These are phyloP conservation scores for Bucco capensis DNA, from an alignment of 2,113 vertebrate genomes.

Conservation along the genomic window DNA sequence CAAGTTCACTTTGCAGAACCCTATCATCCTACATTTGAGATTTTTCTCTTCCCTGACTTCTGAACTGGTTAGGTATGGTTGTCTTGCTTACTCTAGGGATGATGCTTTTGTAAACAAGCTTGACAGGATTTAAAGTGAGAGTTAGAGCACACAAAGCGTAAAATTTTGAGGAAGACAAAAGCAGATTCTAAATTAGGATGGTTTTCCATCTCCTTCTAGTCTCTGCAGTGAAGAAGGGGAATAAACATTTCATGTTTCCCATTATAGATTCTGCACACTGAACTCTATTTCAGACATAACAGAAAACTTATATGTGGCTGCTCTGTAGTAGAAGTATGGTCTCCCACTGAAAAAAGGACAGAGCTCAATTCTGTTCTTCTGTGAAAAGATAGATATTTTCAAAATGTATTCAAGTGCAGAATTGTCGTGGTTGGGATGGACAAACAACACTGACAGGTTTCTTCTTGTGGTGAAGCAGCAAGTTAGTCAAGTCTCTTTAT, in stretches of 20 bases:
- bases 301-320: not conserved
- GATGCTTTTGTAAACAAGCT: not conserved
- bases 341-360: not conserved
- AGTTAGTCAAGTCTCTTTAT: too few relatives aligned
- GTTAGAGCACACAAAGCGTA: not conserved
- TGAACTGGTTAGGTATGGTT: not conserved
- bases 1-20: not conserved
- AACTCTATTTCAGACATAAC: not conserved
- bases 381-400: not conserved
- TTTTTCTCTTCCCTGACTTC: not conserved
- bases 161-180: not conserved
- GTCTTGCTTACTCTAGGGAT: not conserved
- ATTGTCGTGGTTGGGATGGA: too few relatives aligned
- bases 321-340: not conserved
- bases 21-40: not conserved
- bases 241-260: not conserved
- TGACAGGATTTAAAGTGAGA: not conserved
- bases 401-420: not conserved
- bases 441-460: too few relatives aligned
- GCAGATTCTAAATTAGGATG: not conserved
- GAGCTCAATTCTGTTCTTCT: not conserved
- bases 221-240: not conserved
- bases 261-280: not conserved
- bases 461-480: too few relatives aligned
- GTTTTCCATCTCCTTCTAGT: not conserved